Percentiles rank a stretch among this genome's conserved stretches.
phyloP scores from a whole-genome alignment of 1,140 invertebrate species.

The Aphidius gifuensis region DNA sequence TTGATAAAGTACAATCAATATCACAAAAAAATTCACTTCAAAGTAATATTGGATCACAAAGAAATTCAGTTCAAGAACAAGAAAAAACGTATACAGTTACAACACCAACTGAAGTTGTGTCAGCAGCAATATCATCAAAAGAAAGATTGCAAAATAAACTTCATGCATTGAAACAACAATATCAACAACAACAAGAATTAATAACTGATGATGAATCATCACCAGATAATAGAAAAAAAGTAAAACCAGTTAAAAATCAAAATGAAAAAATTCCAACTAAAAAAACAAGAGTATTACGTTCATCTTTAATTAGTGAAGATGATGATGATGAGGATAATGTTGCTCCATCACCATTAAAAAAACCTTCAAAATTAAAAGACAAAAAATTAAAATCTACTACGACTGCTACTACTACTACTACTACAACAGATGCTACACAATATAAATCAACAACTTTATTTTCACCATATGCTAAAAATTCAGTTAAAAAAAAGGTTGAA shows the following conservation, averaged over 20 bases:
- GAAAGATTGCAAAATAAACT: constrained; percentile 16
- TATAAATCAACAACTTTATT: constrained; percentile 44
- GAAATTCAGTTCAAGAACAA: too few relatives aligned
- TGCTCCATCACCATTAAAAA: neutral
- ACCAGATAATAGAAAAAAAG: constrained; percentile 30
- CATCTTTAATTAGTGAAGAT: too few relatives aligned
- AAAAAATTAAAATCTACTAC: neutral
- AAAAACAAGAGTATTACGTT: neutral
- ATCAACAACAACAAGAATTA: constrained; percentile 23
- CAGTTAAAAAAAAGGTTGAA: constrained; percentile 62
- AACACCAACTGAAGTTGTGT: too few relatives aligned
- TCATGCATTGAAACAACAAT: constrained; percentile 19
- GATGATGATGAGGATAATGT: neutral
- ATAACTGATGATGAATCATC: constrained; percentile 52
- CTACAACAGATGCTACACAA: neutral
- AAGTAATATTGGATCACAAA: neutral
- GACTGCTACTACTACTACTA: neutral
- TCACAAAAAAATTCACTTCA: constrained; percentile 23
- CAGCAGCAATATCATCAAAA: constrained; percentile 1
- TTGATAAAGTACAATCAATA: constrained; percentile 36
- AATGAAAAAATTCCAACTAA: constrained; percentile 16
- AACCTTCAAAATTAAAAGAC: neutral
- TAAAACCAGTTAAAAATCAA: constrained; percentile 19
- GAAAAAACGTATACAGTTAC: too few relatives aligned
- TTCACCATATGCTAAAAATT: constrained; percentile 60